Conservation (phyloP, 1,140 invertebrate genomes). For the Drosophila biarmipes region DNA sequence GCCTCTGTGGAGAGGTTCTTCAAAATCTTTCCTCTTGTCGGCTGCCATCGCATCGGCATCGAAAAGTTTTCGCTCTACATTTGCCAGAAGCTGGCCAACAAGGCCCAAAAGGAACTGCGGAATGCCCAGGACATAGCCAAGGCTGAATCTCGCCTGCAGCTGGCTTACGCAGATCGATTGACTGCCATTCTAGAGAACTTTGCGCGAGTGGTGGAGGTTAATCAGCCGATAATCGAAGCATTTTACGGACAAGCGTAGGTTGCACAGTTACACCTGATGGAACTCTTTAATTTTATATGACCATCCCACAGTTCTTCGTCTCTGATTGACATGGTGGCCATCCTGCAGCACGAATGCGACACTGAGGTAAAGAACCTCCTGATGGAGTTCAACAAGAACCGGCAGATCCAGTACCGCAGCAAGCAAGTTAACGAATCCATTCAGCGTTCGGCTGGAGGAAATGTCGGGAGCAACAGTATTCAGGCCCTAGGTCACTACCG, state of each 20-base stretch:
- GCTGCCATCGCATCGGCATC: conserved; percentile 96
- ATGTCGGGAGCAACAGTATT: conserved; percentile 43
- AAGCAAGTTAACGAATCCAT: conserved; percentile 87
- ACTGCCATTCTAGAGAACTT: conserved; percentile 95
- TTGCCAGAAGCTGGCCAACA: conserved; percentile 91
- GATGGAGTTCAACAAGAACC: conserved; percentile 90
- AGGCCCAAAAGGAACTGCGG: conserved; percentile 90
- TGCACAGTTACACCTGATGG: too few species aligned
- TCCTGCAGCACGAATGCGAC: conserved; percentile 95
- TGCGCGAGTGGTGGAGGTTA: conserved; percentile 94
- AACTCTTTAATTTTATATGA: background rate
- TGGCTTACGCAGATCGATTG: conserved; percentile 93
- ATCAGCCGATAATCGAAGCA: conserved; percentile 96
- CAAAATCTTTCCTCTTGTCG: conserved; percentile 98
- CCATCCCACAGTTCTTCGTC: conserved; percentile 86
- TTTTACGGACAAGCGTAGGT: conserved; percentile 90
- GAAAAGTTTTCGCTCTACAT: conserved; percentile 96
- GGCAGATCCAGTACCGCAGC: conserved; percentile 89
- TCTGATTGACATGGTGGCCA: conserved; percentile 89
- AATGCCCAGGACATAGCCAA: conserved; percentile 87
- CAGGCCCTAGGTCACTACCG: conserved; percentile 82
- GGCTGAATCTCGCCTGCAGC: conserved; percentile 89
- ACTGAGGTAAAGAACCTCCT: conserved; percentile 89
- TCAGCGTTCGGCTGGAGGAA: conserved; percentile 78
- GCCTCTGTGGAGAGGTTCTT: conserved; percentile 98